A percentile compares a stretch with the other conserved stretches of the same genome.
phyloP scores from a whole-genome alignment of 2,113 vertebrate genomes.

The Chaenocephalus aceratus region DNA sequence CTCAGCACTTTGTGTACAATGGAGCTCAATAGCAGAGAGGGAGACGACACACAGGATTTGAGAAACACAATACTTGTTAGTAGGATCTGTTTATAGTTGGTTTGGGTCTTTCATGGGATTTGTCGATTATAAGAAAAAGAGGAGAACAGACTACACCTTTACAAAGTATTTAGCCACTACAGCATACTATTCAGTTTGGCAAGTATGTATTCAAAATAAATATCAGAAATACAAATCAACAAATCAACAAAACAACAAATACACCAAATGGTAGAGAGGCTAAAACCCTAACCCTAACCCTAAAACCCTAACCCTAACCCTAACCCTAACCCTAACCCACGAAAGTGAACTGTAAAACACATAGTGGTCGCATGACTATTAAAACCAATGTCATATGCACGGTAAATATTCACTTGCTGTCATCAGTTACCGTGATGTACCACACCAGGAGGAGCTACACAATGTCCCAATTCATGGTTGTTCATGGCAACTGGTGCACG shows the following conservation, averaged over 20 bases:
- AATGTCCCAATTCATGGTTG: no score
- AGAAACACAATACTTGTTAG: neutral
- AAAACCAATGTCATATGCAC: neutral
- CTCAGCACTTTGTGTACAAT: neutral
- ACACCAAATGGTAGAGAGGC: neutral
- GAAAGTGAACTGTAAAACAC: neutral
- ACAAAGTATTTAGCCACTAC: neutral
- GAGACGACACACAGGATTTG: neutral
- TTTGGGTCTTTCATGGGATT: neutral
- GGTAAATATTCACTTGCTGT: no score
- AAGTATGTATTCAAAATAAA: neutral
- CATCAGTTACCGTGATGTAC: no score
- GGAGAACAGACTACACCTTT: neutral
- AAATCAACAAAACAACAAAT: neutral
- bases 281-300: no score
- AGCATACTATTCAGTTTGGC: neutral
- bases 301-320: no score
- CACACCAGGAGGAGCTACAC: no score
- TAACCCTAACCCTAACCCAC: no score
- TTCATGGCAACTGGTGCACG: no score
- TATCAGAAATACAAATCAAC: no score
- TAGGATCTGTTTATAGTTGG: neutral
- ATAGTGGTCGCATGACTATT: neutral
- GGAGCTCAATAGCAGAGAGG: neutral
- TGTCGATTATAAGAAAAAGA: neutral